Evolutionary conservation across 2,113 vertebrate species (phyloP).

Genomic region (Perca schrenkii): DNA sequence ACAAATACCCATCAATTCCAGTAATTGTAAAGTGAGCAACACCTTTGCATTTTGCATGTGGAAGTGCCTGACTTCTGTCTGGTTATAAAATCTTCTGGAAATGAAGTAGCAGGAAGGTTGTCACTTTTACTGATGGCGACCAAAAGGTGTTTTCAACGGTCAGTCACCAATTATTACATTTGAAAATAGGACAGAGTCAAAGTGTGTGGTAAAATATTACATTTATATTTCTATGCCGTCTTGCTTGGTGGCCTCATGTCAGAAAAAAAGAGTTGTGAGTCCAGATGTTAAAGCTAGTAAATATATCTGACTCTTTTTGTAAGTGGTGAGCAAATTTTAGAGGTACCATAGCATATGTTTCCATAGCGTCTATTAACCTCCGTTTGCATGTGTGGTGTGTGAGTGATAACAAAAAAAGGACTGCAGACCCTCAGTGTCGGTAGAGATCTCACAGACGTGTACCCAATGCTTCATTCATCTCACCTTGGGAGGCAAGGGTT

Average conservation of each 20-base stretch:
- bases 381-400: constrained; percentile 40
- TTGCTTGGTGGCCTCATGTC: constrained; percentile 53
- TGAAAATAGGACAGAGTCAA: constrained; percentile 29
- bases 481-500: constrained; percentile 60
- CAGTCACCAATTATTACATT: constrained; percentile 49
- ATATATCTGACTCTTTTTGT: constrained; percentile 29
- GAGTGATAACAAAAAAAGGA: constrained; percentile 47
- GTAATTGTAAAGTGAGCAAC: neutral
- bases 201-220: neutral
- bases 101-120: constrained; percentile 49
- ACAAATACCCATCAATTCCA: no score
- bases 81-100: constrained; percentile 42
- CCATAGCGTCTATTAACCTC: constrained; percentile 27
- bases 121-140: constrained; percentile 42
- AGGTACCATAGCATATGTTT: constrained; percentile 36
- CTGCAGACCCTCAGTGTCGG: constrained; percentile 34
- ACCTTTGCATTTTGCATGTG: constrained; percentile 54
- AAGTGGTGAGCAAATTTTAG: constrained; percentile 25
- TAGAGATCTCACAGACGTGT: constrained; percentile 49
- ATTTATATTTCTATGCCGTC: constrained; percentile 14
- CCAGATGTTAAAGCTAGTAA: constrained; percentile 62
- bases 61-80: constrained; percentile 49
- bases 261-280: constrained; percentile 28
- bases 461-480: constrained; percentile 45
- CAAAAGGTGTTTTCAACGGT: constrained; percentile 51